Base-by-base conservation (phyloP, 2,797 vertebrate species). In the Scyliorhinus canicula region DNA sequence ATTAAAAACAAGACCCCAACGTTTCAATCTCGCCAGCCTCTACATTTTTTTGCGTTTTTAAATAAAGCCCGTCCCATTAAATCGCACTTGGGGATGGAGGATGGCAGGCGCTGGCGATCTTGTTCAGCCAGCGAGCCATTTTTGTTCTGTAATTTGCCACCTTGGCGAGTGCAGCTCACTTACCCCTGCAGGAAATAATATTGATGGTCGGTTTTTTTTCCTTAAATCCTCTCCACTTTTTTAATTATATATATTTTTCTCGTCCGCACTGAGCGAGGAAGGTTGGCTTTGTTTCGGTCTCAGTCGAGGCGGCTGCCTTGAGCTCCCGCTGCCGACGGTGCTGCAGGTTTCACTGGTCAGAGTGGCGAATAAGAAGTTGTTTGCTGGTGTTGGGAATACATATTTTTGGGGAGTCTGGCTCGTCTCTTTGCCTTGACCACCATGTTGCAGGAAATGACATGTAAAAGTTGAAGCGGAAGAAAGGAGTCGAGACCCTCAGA, bases 371-470 rank as follows among this genome's bases (percentile, higher is more conserved):
- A 67, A 50, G 65, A 63, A 91, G 88, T 91, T 63, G 88, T 44
- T 44, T 91, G 19, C 57, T 63, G 88, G 60, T 65, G 88, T 91
- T 40, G 57, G 88, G 88, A 21, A 40, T 65, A 44, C n/a, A 40
- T 91, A 65, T 63, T 91, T 91, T 63, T 26, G 1, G 65, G 65
- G 93, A 93, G 93, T 40, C 93, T 52, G 24, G 44, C 93, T 69
- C 93, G 40, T 97, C 97, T 97, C 96, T 97, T 97, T 97, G 97
- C 98, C 97, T 97, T 98, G 98, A 98, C 98, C 98, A 99, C 98
- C 97, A 98, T 98, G 98, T 98, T 98, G 98, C 98, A 98, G 98
- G 98, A 99, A 99, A 98, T 99, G 98, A 99, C 98, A 98, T 98
- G 97, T 97, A 98, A 97, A 97, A 98, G 93, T 93, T 71, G 93